These are phyloP conservation scores for Sarcophaga caerulescens DNA, from an alignment of 2,888 invertebrate species.

Conservation along the genomic window DNA sequence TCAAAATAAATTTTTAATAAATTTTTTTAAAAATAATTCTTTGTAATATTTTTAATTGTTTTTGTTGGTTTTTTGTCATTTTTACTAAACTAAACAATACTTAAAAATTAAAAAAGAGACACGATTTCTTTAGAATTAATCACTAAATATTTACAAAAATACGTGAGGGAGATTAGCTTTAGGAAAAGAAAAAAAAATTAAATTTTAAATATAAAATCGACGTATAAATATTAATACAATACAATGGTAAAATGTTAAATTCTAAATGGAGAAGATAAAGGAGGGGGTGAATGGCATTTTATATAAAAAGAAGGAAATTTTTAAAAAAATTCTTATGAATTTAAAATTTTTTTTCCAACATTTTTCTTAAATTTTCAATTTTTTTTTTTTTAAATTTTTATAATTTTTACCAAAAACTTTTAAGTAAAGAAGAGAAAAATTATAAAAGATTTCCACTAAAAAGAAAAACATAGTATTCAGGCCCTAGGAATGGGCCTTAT, in stretches of 20 bases:
- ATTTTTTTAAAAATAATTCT: neutral
- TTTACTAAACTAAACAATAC: conserved; percentile 50
- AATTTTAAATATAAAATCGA: no score
- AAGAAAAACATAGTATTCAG: neutral
- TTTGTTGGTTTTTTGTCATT: conserved; percentile 15
- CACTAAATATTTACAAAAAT: conserved; percentile 49
- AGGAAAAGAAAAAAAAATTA: no score
- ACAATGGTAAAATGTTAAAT: conserved; percentile 23
- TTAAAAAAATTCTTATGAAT: no score
- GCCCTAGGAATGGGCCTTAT: neutral
- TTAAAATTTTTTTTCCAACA: no score
- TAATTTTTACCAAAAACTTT: neutral
- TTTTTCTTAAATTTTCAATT: no score
- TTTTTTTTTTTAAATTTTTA: neutral
- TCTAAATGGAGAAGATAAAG: neutral
- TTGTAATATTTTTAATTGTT: conserved; percentile 29
- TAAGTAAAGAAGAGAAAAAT: no score
- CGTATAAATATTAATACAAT: neutral
- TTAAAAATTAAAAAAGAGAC: conserved; percentile 19
- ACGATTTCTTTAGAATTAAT: conserved; percentile 5
- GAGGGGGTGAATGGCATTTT: neutral
- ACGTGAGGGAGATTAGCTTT: no score
- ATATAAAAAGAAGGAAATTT: neutral
- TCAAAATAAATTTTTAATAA: neutral
- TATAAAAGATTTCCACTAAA: neutral